Evolutionary conservation across 2,888 invertebrate genomes (phyloP).

Genomic region (Eutolmus rufibarbis): DNA sequence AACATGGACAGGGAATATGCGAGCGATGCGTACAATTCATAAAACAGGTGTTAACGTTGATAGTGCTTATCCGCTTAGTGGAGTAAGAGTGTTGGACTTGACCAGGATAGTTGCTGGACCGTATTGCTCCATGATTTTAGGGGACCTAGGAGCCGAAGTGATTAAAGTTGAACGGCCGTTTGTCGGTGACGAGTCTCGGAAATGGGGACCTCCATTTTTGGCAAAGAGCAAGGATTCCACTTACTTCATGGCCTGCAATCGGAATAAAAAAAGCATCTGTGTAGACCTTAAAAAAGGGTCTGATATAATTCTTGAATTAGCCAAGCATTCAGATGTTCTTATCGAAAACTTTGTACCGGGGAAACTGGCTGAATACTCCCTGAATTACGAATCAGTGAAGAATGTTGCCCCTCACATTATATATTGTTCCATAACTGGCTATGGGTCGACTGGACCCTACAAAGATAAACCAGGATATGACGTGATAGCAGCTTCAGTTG

Average conservation of each 20-base stretch:
- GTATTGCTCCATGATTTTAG: conserved; percentile 91
- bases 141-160: conserved; percentile 91
- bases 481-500: conserved; percentile 91
- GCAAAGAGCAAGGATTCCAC: conserved; percentile 72
- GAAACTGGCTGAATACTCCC: conserved; percentile 75
- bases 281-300: conserved; percentile 78
- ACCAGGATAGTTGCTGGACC: conserved; percentile 93
- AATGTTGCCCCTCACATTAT: conserved; percentile 78
- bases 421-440: conserved; percentile 94
- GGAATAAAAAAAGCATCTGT: conserved; percentile 93
- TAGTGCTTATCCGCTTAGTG: conserved; percentile 67
- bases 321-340: conserved; percentile 81
- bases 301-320: conserved; percentile 78
- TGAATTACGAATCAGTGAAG: conserved; percentile 81
- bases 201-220: conserved; percentile 92
- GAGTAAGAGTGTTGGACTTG: conserved; percentile 78
- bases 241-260: conserved; percentile 88
- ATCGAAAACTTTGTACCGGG: conserved; percentile 96
- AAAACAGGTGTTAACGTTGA: neutral
- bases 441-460: conserved; percentile 88
- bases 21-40: conserved; percentile 14
- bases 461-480: conserved; percentile 91
- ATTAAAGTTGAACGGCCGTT: conserved; percentile 89
- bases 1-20: neutral
- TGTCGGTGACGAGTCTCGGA: conserved; percentile 85